Evolutionary conservation across 2,888 invertebrate genomes (phyloP).

Genomic region (Nysson spinosus): DNA sequence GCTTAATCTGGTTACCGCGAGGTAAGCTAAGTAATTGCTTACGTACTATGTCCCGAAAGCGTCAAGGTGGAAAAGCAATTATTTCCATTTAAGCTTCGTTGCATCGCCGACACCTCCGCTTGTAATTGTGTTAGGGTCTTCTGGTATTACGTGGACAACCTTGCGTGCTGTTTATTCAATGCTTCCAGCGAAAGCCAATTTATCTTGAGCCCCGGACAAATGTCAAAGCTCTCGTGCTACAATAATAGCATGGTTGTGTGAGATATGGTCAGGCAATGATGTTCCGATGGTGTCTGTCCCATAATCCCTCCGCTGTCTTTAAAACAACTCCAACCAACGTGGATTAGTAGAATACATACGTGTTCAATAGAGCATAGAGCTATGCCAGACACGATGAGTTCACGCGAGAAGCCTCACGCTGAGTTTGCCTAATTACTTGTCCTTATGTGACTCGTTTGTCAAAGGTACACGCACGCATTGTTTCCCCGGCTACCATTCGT

Average conservation of each 20-base stretch:
- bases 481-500: conserved; percentile 10
- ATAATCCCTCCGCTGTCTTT: conserved; percentile 7
- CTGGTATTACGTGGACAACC: conserved; percentile 11
- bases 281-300: conserved; percentile 31
- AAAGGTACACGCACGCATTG: conserved; percentile 33
- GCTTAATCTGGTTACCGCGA: not conserved
- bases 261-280: conserved; percentile 44
- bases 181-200: conserved; percentile 55
- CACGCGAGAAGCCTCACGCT: conserved; percentile 8
- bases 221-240: conserved; percentile 53
- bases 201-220: conserved; percentile 49
- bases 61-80: conserved; percentile 52
- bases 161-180: conserved; percentile 47
- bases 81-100: conserved; percentile 44
- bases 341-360: conserved; percentile 11
- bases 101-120: conserved; percentile 26
- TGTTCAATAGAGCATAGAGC: not conserved
- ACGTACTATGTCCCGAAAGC: conserved; percentile 26
- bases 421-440: conserved; percentile 49
- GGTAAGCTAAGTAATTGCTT: not conserved
- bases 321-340: conserved; percentile 37
- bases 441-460: conserved; percentile 56
- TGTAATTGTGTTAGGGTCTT: not conserved
- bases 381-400: too few relatives aligned
- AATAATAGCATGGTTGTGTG: conserved; percentile 47